phyloP scores from a whole-genome alignment of 1,140 invertebrate genomes.

The Pararge aegeria region DNA sequence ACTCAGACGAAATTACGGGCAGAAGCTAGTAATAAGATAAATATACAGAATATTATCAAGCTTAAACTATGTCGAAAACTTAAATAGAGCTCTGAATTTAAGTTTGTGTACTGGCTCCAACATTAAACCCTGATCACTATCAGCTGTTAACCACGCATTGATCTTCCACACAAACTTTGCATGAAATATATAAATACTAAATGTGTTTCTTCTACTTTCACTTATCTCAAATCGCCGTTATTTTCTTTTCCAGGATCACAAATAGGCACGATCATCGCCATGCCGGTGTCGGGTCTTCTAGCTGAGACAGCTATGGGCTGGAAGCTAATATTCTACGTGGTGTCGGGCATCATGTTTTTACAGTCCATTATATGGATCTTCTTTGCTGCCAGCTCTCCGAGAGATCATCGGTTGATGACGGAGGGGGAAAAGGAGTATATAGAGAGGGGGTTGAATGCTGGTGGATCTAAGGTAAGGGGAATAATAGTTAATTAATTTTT shows the following conservation, averaged over 20 bases:
- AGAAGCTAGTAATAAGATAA: too few species aligned
- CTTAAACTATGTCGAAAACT: too few species aligned
- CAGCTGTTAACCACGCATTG: too few species aligned
- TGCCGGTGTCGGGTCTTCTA: constrained; percentile 85
- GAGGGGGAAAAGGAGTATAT: constrained; percentile 83
- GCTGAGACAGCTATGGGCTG: constrained; percentile 84
- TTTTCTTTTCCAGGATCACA: constrained; percentile 82
- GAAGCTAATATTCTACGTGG: constrained; percentile 89
- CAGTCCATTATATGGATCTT: constrained; percentile 80
- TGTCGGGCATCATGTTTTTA: constrained; percentile 83
- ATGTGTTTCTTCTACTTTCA: too few species aligned
- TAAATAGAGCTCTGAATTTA: too few species aligned
- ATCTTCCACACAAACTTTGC: too few species aligned
- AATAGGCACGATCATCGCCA: constrained; percentile 86
- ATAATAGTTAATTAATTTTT: background rate
- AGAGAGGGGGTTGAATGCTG: constrained; percentile 62
- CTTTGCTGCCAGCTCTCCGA: constrained; percentile 84
- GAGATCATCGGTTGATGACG: constrained; percentile 80
- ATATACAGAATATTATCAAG: too few species aligned
- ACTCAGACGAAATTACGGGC: too few species aligned
- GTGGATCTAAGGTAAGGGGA: constrained; percentile 34
- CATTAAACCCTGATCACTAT: too few species aligned
- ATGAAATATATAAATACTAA: too few species aligned
- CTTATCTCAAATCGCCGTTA: too few species aligned
- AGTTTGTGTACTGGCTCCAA: too few species aligned